These are phyloP conservation scores for Riparia riparia DNA, from an alignment of 2,113 vertebrate species.

Conservation along the genomic window DNA sequence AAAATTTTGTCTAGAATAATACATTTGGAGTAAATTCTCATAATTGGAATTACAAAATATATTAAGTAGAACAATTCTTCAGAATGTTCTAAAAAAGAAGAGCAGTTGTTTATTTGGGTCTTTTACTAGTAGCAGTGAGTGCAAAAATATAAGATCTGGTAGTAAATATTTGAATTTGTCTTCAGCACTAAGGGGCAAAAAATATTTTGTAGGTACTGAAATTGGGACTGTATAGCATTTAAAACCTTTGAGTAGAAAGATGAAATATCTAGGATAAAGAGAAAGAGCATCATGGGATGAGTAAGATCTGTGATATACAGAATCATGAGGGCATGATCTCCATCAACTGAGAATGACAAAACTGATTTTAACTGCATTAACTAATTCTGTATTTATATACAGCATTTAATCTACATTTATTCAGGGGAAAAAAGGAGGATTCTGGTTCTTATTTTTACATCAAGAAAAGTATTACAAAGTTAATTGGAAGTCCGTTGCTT, in stretches of 20 bases:
- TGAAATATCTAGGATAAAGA: background rate
- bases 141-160: background rate
- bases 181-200: background rate
- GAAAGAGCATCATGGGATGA: background rate
- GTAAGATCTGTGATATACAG: background rate
- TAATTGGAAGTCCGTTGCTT: background rate
- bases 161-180: background rate
- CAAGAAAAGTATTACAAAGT: background rate
- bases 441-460: background rate
- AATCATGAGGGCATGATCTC: background rate
- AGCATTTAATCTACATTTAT: background rate
- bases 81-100: background rate
- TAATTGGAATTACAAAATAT: background rate
- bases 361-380: background rate
- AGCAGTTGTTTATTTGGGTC: background rate
- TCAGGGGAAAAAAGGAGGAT: background rate
- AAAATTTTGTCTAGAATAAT: background rate
- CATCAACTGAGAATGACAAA: background rate
- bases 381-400: background rate
- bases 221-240: background rate
- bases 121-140: background rate
- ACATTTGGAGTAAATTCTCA: background rate
- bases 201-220: background rate
- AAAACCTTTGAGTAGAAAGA: background rate
- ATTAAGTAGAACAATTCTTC: background rate